A percentile compares a stretch with the other conserved stretches of the same genome.
phyloP scores from a whole-genome alignment of 1,140 invertebrate genomes.

The Coenobita brevimanus region DNA sequence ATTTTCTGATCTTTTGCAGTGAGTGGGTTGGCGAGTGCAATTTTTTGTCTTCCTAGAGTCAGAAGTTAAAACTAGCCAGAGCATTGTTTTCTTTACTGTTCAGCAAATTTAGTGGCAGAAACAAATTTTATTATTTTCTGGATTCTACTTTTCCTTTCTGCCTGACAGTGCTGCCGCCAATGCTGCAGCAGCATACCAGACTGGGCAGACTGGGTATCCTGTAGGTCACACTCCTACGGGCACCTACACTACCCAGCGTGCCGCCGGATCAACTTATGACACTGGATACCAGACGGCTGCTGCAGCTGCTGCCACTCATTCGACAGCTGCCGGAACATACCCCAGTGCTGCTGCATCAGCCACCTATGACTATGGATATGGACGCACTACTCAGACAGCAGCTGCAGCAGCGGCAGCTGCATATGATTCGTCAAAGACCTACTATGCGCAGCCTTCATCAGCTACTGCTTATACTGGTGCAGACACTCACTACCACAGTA shows the following conservation, averaged over 20 bases:
- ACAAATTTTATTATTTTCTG: too few species aligned
- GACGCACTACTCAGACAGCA: slow-evolving; percentile 79
- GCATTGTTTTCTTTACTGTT: too few species aligned
- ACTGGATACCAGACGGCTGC: slow-evolving; percentile 79
- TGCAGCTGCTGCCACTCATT: slow-evolving; percentile 67
- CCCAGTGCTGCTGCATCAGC: slow-evolving; percentile 75
- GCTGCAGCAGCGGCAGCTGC: slow-evolving; percentile 78
- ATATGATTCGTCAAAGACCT: slow-evolving; percentile 68
- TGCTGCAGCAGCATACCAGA: slow-evolving; percentile 80
- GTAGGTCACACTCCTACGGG: slow-evolving; percentile 83
- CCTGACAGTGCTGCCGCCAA: slow-evolving; percentile 74
- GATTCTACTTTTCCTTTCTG: slow-evolving; percentile 4
- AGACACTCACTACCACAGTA: slow-evolving; percentile 79
- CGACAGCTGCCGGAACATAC: slow-evolving; percentile 71
- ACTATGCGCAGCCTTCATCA: slow-evolving; percentile 68
- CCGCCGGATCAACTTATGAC: slow-evolving; percentile 81
- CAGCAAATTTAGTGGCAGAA: too few species aligned
- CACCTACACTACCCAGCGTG: slow-evolving; percentile 84
- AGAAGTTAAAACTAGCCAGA: too few species aligned
- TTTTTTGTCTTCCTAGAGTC: too few species aligned
- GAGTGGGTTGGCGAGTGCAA: too few species aligned
- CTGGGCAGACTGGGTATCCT: slow-evolving; percentile 87
- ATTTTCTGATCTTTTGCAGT: too few species aligned
- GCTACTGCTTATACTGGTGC: slow-evolving; percentile 79
- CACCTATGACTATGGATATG: slow-evolving; percentile 82